Base-by-base conservation (phyloP, 2,113 vertebrate species). In the Urocitellus parryii region DNA sequence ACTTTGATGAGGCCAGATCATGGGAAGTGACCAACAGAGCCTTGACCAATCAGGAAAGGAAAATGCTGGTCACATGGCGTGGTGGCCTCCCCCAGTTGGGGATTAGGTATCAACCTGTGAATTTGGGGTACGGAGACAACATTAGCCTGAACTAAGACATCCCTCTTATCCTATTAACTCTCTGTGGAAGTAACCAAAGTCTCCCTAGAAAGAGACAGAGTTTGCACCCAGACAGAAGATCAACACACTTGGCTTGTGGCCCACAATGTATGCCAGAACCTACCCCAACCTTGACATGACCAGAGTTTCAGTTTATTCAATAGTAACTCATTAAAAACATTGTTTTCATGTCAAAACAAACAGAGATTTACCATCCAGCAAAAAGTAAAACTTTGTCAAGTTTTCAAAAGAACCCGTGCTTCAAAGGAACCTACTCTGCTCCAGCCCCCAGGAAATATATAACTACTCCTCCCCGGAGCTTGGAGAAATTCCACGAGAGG, bases 331-430 rank as follows among this genome's bases (percentile, higher is more conserved):
- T 76, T 68, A 42, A 92, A 65, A 92, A 82, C 48, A 32, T 29
- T 79, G 27, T 80, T 51, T 84, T 77, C n/a, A 58, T 37, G 48
- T 86, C 34, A 42, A 82, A 88, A 92, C 32, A 51, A 89, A 90
- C 34, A 42, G 61, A 42, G 61, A 58, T 29, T 83, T 58, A n/a
- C 37, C 48, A 53, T 25, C 13, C 24, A 68, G 29, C 22, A 61
- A 86, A 96, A 68, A 32, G 56, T 34, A 76, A 80, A 80, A 24
- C 11, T 61, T 58, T 48, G 17, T 17, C 27, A n/a, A 4, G 34
- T 76, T 85, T 85, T 92, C 73, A 72, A 85, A 85, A 58, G 34
- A 87, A 79, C 37, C 45, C n/a, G 34, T 25, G 24, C 34, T 51
- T 82, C 25, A 61, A 63, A 74, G 53, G 34, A 91, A 63, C 24